Base-by-base conservation (phyloP, 2,797 vertebrate species). In the Neoniphon sammara region DNA sequence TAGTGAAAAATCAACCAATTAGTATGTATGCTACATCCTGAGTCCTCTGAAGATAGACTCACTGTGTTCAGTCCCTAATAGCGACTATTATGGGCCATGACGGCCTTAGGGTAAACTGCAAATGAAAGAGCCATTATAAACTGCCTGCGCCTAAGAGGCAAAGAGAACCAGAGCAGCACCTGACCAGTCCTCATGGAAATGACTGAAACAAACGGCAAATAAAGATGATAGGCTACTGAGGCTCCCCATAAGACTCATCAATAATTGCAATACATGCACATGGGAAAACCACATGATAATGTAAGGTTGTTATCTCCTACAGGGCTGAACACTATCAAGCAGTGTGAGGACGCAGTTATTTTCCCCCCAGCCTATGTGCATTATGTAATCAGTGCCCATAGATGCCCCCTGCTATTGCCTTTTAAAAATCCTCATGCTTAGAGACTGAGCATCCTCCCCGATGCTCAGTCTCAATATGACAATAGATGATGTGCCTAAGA, bases 41-140 rank as follows among this genome's bases (percentile, higher is more conserved):
- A 54, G 15, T 14, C 7, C 7, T 27, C 53, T 15, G 12, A 4
- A 57, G 55, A 30, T n/a, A 55, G 11, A 12, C 53, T 14, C 3
- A 17, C n/a, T 50, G n/a, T 34, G 36, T 39, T 39, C 21, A 46
- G 23, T 61, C 53, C 54, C 58, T 18, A 70, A 66, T 17, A 31
- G 47, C 72, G 34, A 31, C 11, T 54, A 7, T 36, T 61, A n/a
- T 66, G 52, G 57, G 59, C 66, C 31, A 7, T 6, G 12, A 47
- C 74, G 72, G 81, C 90, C 87, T 80, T 6, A 42, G 84, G 90
- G 60, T 73, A 50, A 65, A 44, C 34, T 67, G 64, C 31, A 27
- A 78, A 86, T 86, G 67, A 91, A 90, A 85, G 89, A 76, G 68
- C 73, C 78, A 55, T 90, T 91, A 85, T 90, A 2, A 82, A 60